Evolutionary conservation across 2,888 invertebrate genomes (phyloP), one percentile per base, ranked within the genome.

Genomic region (Norana najaformis): DNA sequence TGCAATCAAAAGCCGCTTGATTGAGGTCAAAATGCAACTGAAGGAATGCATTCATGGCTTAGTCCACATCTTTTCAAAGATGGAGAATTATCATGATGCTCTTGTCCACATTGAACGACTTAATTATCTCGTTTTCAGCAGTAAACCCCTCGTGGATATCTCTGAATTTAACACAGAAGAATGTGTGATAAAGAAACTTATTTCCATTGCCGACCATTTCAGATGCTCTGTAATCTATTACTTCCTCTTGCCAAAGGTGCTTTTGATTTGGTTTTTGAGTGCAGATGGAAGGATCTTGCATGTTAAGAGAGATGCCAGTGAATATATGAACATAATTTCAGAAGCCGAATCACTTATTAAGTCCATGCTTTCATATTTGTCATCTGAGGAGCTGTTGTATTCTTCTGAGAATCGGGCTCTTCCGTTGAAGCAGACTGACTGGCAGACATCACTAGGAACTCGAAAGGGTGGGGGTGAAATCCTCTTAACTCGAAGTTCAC

Each of bases 151-250:
- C n/a, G 30, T n/a, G 13, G n/a, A 69, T n/a, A n/a, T 69, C 16
- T n/a, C 69, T n/a, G 13, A n/a, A 11, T 69, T 69, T 69, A 69
- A n/a, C 13, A 69, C n/a, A n/a, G 69, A 69, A 69, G 69, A n/a
- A 69, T 30, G n/a, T n/a, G 16, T n/a, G 69, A 69, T 69, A 69
- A n/a, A 69, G 30, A n/a, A 69, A n/a, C 69, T 69, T n/a, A 69
- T 13, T 4, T 69, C 69, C 69, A 69, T 69, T 69, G 11, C 69
- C 8, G n/a, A 69, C 30, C n/a, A n/a, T 69, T 69, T 69, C 30
- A 69, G n/a, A n/a, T 69, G 69, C 69, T 69, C 30, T 69, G n/a
- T 69, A n/a, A n/a, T 69, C 69, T 69, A 69, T 69, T 69, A 69
- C 69, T 69, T 6, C n/a, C 69, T 69, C 69, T 69, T 69, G 69